Evolutionary conservation across 92 coral and sea anemone genomes (phyloP), one percentile per base, ranked within the genome.

Genomic region (Epizoanthus ramosus): DNA sequence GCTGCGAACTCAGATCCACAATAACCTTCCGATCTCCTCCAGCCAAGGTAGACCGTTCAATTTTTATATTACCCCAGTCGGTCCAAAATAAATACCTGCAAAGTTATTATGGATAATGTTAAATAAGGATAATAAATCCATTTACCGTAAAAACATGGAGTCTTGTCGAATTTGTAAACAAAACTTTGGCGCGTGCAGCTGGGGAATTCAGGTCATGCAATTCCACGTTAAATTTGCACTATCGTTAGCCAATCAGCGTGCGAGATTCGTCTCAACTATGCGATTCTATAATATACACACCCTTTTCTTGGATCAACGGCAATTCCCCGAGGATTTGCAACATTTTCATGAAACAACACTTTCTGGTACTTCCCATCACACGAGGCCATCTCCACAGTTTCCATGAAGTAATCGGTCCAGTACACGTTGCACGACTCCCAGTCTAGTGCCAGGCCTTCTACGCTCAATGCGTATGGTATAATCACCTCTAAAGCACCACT

Each of bases 241-340:
- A n/a, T n/a, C n/a, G n/a, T n/a, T n/a, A n/a, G n/a, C n/a, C n/a
- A n/a, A n/a, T n/a, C n/a, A n/a, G n/a, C n/a, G n/a, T n/a, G n/a
- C n/a, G n/a, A n/a, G n/a, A n/a, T n/a, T n/a, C n/a, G n/a, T n/a
- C n/a, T n/a, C n/a, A n/a, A n/a, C n/a, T n/a, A 35, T 45, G 6
- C 8, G 10, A 8, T 45, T 5, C 0, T 45, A 45, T 45, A 12
- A 22, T n/a, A 18, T 16, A 28, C 94, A n/a, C 80, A 92, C 95
- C 95, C 98, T 22, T 63, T 56, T 76, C 68, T 66, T 6, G 98
- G 98, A 54, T 94, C 93, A 59, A 94, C 90, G 13, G 87, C 92
- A 8, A 94, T 94, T 35, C 90, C 98, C 1, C 95, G 80, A 3
- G 98, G 92, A 37, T 87, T 87, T 43, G 45, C 86, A 3, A 92